phyloP scores from a whole-genome alignment of 2,888 invertebrate species.

The Epinotia demarniana region DNA sequence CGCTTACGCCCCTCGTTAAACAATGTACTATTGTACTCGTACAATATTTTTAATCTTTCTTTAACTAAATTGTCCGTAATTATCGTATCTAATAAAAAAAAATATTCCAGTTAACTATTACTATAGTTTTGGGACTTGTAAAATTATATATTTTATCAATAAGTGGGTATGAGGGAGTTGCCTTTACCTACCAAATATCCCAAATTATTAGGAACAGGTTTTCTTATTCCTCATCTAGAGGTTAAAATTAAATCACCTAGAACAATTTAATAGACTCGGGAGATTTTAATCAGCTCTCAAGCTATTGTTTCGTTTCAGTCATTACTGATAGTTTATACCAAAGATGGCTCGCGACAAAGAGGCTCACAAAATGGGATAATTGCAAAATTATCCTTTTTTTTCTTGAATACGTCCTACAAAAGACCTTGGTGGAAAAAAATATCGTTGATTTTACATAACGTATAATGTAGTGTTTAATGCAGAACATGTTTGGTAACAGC shows the following conservation, averaged over 20 bases:
- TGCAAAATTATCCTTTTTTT: neutral
- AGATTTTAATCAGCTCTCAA: neutral
- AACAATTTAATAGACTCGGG: neutral
- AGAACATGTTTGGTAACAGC: neutral
- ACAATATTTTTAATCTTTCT: too few species aligned
- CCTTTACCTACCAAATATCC: neutral
- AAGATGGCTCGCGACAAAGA: neutral
- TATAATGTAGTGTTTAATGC: neutral
- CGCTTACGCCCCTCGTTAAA: too few species aligned
- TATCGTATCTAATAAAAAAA: too few species aligned
- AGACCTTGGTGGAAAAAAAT: neutral
- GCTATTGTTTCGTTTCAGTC: neutral
- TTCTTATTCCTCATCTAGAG: neutral
- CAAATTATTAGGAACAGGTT: neutral
- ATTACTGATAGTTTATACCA: neutral
- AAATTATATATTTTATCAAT: too few species aligned
- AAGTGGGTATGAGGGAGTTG: too few species aligned
- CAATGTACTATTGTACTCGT: too few species aligned
- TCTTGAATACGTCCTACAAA: neutral
- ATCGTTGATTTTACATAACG: too few species aligned
- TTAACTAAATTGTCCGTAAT: too few species aligned
- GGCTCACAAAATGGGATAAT: neutral
- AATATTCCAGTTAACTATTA: too few species aligned
- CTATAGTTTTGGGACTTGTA: too few species aligned
- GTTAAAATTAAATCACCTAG: neutral